Conservation (phyloP, 2,888 invertebrate species). For the Lithophane leautieri region DNA sequence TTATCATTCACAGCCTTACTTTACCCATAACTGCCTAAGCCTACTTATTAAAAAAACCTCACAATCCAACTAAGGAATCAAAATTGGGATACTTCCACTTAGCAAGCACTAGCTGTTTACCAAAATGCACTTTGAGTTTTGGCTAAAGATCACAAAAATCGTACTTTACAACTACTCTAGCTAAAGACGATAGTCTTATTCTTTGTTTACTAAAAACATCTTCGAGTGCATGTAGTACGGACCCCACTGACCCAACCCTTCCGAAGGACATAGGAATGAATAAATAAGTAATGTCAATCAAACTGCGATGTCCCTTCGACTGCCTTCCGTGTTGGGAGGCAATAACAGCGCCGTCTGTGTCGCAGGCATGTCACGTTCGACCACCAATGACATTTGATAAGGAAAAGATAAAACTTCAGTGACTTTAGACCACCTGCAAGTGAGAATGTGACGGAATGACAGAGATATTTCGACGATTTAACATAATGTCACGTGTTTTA, state of each 20-base stretch:
- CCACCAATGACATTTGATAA: conserved; percentile 67
- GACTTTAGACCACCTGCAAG: conserved; percentile 59
- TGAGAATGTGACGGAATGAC: conserved; percentile 35
- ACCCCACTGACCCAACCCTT: conserved; percentile 73
- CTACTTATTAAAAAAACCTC: background rate
- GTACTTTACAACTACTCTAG: background rate
- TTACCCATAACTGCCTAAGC: background rate
- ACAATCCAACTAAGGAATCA: background rate
- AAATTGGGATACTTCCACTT: too few species aligned
- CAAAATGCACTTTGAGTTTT: background rate
- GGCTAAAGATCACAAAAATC: background rate
- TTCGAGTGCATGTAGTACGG: conserved; percentile 53
- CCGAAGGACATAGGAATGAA: conserved; percentile 79
- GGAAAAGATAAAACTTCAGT: conserved; percentile 64
- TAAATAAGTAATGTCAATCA: conserved; percentile 85
- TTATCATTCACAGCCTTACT: too few species aligned
- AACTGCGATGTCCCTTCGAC: conserved; percentile 67
- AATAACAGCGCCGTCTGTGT: conserved; percentile 63
- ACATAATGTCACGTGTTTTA: background rate
- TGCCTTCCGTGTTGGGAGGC: conserved; percentile 65
- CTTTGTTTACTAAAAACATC: background rate
- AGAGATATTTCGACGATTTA: conserved; percentile 13
- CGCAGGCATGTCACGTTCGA: conserved; percentile 62
- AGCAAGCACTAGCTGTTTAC: background rate
- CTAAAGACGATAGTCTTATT: background rate